Conservation (phyloP, 2,888 invertebrate species). For the Nomada ruficornis region DNA sequence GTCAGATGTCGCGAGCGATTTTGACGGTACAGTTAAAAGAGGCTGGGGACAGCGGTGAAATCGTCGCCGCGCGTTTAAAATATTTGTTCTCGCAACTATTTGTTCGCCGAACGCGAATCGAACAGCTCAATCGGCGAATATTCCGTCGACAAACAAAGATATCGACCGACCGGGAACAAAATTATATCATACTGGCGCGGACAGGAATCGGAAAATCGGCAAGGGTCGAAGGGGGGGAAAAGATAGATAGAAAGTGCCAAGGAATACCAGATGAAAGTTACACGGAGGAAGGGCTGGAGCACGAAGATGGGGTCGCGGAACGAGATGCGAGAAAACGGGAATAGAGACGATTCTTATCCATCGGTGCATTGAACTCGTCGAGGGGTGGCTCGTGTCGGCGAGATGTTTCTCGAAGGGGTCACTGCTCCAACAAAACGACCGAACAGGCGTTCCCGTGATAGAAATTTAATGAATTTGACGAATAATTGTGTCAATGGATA, state of each 20-base stretch:
- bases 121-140: conserved; percentile 37
- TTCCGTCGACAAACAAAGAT: conserved; percentile 33
- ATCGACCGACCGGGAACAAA: conserved; percentile 15
- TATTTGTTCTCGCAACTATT: conserved; percentile 47
- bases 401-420: conserved; percentile 28
- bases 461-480: conserved; percentile 68
- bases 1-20: conserved; percentile 41
- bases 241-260: not conserved
- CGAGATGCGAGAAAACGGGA: conserved; percentile 25
- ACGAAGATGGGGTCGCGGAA: conserved; percentile 10
- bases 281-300: not conserved
- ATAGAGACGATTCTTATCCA: conserved; percentile 49
- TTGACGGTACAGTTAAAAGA: conserved; percentile 11
- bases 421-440: conserved; percentile 42
- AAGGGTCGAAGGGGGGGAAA: not conserved
- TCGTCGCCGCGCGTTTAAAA: conserved; percentile 37
- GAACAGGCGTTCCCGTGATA: conserved; percentile 58
- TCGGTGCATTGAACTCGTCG: conserved; percentile 60
- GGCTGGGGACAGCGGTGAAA: not conserved
- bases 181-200: conserved; percentile 1
- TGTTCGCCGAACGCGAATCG: conserved; percentile 45
- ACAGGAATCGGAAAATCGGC: not conserved
- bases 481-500: conserved; percentile 65
- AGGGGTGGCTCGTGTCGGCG: conserved; percentile 35
- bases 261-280: not conserved